phyloP scores from a whole-genome alignment of 2,113 vertebrate species.

The Phocoena sinus region DNA sequence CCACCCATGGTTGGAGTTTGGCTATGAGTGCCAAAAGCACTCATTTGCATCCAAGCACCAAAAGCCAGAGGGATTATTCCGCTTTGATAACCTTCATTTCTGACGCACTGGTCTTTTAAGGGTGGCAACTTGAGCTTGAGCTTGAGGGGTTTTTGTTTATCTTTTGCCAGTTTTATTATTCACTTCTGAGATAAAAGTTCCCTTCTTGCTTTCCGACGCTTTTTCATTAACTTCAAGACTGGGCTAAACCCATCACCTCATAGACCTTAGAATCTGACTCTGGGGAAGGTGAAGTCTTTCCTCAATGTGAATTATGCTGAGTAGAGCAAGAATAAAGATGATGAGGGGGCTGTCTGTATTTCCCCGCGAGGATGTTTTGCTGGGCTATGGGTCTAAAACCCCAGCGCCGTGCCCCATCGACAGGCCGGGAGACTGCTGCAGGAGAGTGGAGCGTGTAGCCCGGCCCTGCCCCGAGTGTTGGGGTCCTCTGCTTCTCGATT shows the following conservation, averaged over 20 bases:
- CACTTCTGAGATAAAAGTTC: background rate
- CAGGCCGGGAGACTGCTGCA: fast-evolving
- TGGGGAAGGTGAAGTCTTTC: background rate
- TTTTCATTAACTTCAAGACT: background rate
- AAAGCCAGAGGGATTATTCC: background rate
- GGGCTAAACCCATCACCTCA: background rate
- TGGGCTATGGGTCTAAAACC: background rate
- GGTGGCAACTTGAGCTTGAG: background rate
- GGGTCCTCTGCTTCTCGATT: background rate
- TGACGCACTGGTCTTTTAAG: background rate
- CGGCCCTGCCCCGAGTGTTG: fast-evolving
- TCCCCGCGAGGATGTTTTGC: fast-evolving
- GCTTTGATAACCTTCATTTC: background rate
- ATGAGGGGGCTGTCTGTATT: background rate
- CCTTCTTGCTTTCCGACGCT: background rate
- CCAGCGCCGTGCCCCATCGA: fast-evolving
- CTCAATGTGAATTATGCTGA: background rate
- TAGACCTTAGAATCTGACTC: background rate
- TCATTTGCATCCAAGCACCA: background rate
- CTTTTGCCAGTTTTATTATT: background rate
- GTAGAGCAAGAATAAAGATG: background rate
- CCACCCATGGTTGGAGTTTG: background rate
- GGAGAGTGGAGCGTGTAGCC: too few species aligned
- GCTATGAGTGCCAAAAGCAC: background rate
- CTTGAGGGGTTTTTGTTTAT: background rate